These are phyloP conservation scores for Scolopax rusticola DNA, from an alignment of 2,797 vertebrate species.

Conservation along the genomic window DNA sequence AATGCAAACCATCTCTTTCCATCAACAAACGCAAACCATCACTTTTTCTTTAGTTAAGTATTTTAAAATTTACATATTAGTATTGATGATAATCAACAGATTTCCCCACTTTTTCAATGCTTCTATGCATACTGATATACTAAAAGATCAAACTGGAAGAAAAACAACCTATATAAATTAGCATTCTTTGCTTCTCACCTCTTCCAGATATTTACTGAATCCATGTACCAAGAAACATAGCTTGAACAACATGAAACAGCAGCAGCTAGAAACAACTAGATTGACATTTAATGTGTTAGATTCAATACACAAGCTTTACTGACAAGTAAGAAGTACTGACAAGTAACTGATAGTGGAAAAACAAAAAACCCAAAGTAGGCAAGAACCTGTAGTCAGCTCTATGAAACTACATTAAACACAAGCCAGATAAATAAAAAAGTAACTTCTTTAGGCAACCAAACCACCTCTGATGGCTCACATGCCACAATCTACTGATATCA, in stretches of 20 bases:
- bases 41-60: background rate
- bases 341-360: background rate
- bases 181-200: background rate
- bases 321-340: background rate
- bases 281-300: background rate
- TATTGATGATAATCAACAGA: background rate
- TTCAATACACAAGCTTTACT: background rate
- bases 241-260: background rate
- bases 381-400: background rate
- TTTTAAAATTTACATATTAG: background rate
- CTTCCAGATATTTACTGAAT: background rate
- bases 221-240: background rate
- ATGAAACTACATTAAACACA: background rate
- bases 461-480: background rate
- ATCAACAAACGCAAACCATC: background rate
- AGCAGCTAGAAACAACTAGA: background rate
- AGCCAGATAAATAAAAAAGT: background rate
- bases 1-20: background rate
- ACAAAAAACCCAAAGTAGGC: background rate
- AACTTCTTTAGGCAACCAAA: background rate
- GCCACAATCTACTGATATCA: background rate
- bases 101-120: background rate
- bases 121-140: background rate
- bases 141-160: background rate
- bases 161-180: fast-evolving